Base-by-base conservation (phyloP, 1,140 invertebrate species). In the Drosophila equinoxialis region DNA sequence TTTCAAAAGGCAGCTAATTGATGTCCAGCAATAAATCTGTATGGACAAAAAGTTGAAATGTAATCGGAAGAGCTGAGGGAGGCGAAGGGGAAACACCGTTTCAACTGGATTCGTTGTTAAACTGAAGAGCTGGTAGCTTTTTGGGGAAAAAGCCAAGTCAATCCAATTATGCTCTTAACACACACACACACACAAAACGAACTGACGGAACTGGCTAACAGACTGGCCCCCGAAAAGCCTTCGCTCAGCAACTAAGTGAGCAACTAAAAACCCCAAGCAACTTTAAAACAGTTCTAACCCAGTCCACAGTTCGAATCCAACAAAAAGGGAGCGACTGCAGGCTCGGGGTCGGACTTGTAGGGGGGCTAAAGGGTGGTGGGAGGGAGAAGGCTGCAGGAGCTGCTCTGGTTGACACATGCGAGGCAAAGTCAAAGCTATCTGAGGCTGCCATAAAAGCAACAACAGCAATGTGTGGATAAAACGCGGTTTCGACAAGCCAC, bases 401-500 rank as follows among this genome's bases (percentile, higher is more conserved):
- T 51, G 66, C 58, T 68, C 62, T 68, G 78, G 81, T 78, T 83
- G 80, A 84, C 81, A 84, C 81, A 77, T 84, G 61, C 66, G 61
- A 84, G 45, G 45, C 45, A 51, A 51, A 51, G 45, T 51, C 45
- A 51, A 51, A 51, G 76, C 75, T 86, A 86, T 86, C 82, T 82
- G 17, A 51, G 83, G 60, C 70, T 79, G 83, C 76, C 80, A 87
- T 87, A 86, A 87, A 86, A 86, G 83, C 83, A 87, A 76, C 76
- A 71, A 83, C 76, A 77, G 78, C 68, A 81, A 77, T 68, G 62
- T 68, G 57, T 71, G 79, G 83, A 87, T 87, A 86, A 86, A 72
- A 33, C 78, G 71, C 71, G 51, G 65, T 66, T 63, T 79, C 70
- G 65, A 61, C 74, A 66, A 41, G 11, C 17, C 54, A 7, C 2